Percentiles rank a stretch among this genome's conserved stretches.
These are phyloP conservation scores for Asobara japonica DNA, from an alignment of 1,140 invertebrate species.

Conservation along the genomic window DNA sequence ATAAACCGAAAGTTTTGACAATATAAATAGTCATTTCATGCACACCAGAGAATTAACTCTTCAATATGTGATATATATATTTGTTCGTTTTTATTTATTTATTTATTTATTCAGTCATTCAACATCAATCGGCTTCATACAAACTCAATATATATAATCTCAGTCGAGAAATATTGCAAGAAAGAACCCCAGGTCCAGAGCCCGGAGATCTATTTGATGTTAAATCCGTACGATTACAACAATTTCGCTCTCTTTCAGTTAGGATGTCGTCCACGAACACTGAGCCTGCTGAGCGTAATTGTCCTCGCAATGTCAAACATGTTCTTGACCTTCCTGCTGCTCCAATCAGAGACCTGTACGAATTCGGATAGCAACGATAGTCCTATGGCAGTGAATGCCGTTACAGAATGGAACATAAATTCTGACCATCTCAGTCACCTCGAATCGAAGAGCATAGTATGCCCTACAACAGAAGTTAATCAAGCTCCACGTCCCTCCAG, in stretches of 20 bases:
- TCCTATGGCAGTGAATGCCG: slow-evolving; percentile 48
- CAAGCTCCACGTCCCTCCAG: no score
- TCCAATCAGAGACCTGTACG: slow-evolving; percentile 68
- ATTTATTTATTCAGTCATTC: no score
- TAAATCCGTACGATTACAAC: no score
- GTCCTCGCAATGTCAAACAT: slow-evolving; percentile 76
- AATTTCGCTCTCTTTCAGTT: slow-evolving; percentile 52
- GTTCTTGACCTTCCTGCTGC: slow-evolving; percentile 73
- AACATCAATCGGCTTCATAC: no score
- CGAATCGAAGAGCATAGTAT: slow-evolving; percentile 37
- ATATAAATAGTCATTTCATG: no score
- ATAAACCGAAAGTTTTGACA: not conserved
- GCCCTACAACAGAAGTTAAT: slow-evolving; percentile 51
- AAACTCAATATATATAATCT: no score
- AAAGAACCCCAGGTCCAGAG: no score
- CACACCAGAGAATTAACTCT: no score
- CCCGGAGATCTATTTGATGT: no score
- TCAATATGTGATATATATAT: not conserved
- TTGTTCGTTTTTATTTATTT: no score
- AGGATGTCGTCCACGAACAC: slow-evolving; percentile 76
- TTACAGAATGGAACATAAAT: slow-evolving; percentile 51
- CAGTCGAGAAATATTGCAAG: no score
- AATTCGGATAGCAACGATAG: slow-evolving; percentile 37
- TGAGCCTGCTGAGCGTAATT: slow-evolving; percentile 72
- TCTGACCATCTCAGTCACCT: slow-evolving; percentile 36